Conservation (phyloP, 2,888 invertebrate genomes). For the Incurvaria masculella region DNA sequence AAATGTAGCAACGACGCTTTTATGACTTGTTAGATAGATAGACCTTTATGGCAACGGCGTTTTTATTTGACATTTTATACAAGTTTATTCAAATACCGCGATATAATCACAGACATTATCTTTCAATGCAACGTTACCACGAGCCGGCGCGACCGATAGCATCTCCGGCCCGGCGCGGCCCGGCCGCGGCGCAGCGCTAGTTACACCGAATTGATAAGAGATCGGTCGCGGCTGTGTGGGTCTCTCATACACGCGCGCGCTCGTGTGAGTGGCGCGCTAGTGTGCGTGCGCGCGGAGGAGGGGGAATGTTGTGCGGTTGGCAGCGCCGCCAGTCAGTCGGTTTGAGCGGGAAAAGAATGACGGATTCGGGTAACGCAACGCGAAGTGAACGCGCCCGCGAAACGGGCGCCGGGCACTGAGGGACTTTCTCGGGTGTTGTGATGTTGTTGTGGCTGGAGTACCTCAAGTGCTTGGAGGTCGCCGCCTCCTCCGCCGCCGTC, state of each 20-base stretch:
- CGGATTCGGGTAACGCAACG: constrained; percentile 23
- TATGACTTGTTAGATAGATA: not conserved
- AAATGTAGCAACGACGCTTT: not conserved
- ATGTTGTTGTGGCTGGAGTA: constrained; percentile 53
- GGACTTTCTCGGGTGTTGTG: constrained; percentile 23
- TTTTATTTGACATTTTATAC: constrained; percentile 58
- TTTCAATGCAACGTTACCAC: constrained; percentile 58
- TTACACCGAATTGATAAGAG: constrained; percentile 53
- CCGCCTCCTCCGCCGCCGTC: constrained; percentile 31
- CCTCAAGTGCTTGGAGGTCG: constrained; percentile 47
- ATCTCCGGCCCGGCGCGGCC: constrained; percentile 45
- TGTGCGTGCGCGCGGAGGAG: constrained; percentile 22
- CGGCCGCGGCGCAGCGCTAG: too few relatives aligned
- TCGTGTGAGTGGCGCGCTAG: not conserved
- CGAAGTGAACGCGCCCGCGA: too few relatives aligned
- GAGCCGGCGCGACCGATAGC: constrained; percentile 40
- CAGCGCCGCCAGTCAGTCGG: constrained; percentile 46
- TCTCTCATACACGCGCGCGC: constrained; percentile 7
- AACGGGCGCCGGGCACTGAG: not conserved
- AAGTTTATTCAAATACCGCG: constrained; percentile 55
- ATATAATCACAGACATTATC: constrained; percentile 54
- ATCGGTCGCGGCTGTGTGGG: constrained; percentile 37
- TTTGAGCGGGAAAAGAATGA: constrained; percentile 53
- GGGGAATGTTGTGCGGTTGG: constrained; percentile 28
- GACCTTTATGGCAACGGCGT: constrained; percentile 44